Percentiles rank a stretch among this genome's conserved stretches.
These are phyloP conservation scores for Nomada fucata DNA, from an alignment of 2,888 invertebrate genomes.

Conservation along the genomic window DNA sequence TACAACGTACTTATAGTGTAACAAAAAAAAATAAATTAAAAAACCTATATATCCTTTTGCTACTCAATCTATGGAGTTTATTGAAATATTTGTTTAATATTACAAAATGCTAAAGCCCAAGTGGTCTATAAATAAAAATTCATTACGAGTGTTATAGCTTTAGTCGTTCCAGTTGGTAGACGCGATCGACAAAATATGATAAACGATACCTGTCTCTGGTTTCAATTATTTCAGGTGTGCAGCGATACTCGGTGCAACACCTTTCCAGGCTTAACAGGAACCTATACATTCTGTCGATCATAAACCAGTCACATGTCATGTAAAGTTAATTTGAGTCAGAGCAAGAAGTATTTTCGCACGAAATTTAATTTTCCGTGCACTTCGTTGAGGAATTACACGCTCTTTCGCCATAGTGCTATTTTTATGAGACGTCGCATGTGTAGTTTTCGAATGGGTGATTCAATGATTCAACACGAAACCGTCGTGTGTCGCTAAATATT, in stretches of 20 bases:
- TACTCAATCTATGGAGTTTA: too few species aligned
- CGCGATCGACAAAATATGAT: not conserved
- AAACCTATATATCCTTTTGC: too few species aligned
- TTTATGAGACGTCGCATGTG: not conserved
- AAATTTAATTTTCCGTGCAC: slow-evolving; percentile 34
- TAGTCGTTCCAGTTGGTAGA: too few species aligned
- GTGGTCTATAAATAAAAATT: too few species aligned
- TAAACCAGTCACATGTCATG: slow-evolving; percentile 22
- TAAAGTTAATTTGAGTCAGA: slow-evolving; percentile 11
- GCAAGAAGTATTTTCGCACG: not conserved
- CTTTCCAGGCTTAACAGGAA: not conserved
- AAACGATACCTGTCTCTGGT: not conserved
- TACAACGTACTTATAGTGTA: too few species aligned
- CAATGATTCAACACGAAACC: too few species aligned
- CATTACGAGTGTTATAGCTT: too few species aligned
- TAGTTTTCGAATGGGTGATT: too few species aligned
- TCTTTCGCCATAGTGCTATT: slow-evolving; percentile 14
- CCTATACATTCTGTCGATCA: slow-evolving; percentile 18
- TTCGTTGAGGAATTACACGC: slow-evolving; percentile 1
- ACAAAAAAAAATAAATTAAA: too few species aligned
- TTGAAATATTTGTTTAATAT: too few species aligned
- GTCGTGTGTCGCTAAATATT: too few species aligned
- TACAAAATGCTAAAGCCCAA: too few species aligned
- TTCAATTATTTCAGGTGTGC: slow-evolving; percentile 24
- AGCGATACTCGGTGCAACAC: not conserved